Evolutionary conservation across 2,113 vertebrate species (phyloP), one percentile per base, ranked within the genome.

Genomic region (Psephotus haematonotus): DNA sequence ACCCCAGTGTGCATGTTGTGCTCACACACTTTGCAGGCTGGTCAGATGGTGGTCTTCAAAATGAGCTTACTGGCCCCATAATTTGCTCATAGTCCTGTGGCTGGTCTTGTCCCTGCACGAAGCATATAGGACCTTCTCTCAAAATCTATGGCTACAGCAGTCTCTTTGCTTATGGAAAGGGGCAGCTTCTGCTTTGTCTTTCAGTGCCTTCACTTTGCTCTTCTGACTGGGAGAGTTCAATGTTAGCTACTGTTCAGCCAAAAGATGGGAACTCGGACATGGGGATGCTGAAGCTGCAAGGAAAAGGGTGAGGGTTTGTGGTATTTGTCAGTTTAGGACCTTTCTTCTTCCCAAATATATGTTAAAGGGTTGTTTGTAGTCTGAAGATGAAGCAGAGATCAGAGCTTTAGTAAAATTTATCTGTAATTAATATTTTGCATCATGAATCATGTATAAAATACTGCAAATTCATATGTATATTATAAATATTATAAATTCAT

Each of bases 361-460:
- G 7, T 53, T 63, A 33, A 39, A 75, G 65, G 68, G 62, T 93
- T 92, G 69, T 95, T 96, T 92, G 92, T 78, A 95, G 86, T 86
- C 92, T 86, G 91, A 60, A 67, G 89, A 71, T 63, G 92, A 83
- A 90, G 67, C 47, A 10, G 29, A 63, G 88, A 88, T 88, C 59
- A 83, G 92, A 83, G 55, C 75, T 71, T 64, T 80, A 82, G 49
- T 50, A 39, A 92, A 83, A 91, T 81, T 94, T 81, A 88, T 92
- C 83, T 97, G 92, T 92, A 96, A 95, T 95, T 95, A 95, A 97
- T 95, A 95, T 89, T 92, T 86, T 60, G 67, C 77, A 24, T 95
- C 74, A 95, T 95, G 89, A 97, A 95, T 96, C 88, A 92, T 92
- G 93, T 96, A 95, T 96, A 78, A 86, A 92, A 95, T 75, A 63